phyloP scores from a whole-genome alignment of 2,888 invertebrate species.

The Hyposoter didymator region DNA sequence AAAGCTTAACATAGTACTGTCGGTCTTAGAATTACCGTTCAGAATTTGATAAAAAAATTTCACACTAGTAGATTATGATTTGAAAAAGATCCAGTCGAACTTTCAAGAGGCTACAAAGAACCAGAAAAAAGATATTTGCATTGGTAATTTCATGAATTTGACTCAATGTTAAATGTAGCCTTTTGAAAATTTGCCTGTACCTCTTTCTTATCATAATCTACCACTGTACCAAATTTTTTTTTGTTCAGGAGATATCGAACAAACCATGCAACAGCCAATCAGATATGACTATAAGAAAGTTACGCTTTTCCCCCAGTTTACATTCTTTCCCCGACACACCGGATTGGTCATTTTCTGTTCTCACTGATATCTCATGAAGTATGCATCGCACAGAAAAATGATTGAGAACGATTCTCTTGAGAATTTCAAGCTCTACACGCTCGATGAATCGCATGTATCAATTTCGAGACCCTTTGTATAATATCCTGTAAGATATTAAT shows the following conservation, averaged over 20 bases:
- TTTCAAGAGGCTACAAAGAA: too few relatives aligned
- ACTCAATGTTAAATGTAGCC: too few relatives aligned
- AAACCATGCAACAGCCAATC: neutral
- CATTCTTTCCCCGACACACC: slow-evolving; percentile 51
- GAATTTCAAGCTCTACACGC: neutral
- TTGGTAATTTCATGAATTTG: too few relatives aligned
- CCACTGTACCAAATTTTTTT: too few relatives aligned
- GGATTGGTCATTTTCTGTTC: neutral
- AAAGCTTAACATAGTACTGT: neutral
- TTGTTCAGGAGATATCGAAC: neutral
- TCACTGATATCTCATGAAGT: neutral
- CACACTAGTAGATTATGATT: too few relatives aligned
- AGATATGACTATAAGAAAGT: neutral
- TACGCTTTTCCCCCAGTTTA: neutral
- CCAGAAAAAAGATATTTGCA: too few relatives aligned
- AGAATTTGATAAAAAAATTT: too few relatives aligned
- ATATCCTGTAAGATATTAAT: slow-evolving; percentile 79
- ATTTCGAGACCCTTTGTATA: slow-evolving; percentile 1
- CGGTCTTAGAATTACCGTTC: too few relatives aligned
- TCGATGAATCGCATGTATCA: neutral
- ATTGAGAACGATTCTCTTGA: neutral
- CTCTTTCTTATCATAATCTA: too few relatives aligned
- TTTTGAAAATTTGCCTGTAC: too few relatives aligned
- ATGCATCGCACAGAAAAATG: neutral
- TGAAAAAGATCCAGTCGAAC: too few relatives aligned